Base-by-base conservation (phyloP, 2,888 invertebrate genomes). In the Tholera decimalis region DNA sequence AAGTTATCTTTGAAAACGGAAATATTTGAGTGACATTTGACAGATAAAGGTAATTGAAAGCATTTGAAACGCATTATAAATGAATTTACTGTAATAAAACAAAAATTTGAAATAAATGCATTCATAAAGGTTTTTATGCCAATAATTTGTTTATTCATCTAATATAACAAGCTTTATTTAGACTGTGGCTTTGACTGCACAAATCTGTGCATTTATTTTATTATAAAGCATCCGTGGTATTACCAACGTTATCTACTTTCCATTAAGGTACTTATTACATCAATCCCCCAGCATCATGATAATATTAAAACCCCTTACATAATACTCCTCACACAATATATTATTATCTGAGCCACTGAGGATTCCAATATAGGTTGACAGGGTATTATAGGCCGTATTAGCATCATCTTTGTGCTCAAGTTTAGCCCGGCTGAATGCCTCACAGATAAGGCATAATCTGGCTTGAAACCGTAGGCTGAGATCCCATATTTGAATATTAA, bases 401-500 rank as follows among this genome's bases (percentile, higher is more conserved):
- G 1, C 47, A 37, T 33, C 24, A 50, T 28, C 35, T 37, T 70
- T 70, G 66, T 46, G 18, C 30, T 30, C 37, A 18, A 26, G 44
- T 60, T 46, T 13, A 50, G 18, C 44, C 7, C 37, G 11, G 20
- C 60, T 60, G 66, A 60, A 70, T 67, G 61, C 60, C 15, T 37
- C 15, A 0, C 7, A 33, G 66, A 70, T 67, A 67, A 70, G 71
- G 43, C 43, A 1, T 67, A 67, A 60, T 70, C 61, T 67, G 44
- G 20, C 50, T 26, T 70, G 28, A 70, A 50, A 30, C 33, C 11
- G 24, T 33, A 13, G 5, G 3, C 43, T 3, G 43, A 11, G 20
- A 30, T 41, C 20, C n/a, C 24, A 26, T 50, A 59, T 50, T 70
- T 67, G 70, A 67, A 67, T 70, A 67, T 70, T 44, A 67, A 70